Percentiles rank a stretch among this genome's conserved stretches.
Conservation (phyloP, 2,113 vertebrate species). For the Raja brachyura region DNA sequence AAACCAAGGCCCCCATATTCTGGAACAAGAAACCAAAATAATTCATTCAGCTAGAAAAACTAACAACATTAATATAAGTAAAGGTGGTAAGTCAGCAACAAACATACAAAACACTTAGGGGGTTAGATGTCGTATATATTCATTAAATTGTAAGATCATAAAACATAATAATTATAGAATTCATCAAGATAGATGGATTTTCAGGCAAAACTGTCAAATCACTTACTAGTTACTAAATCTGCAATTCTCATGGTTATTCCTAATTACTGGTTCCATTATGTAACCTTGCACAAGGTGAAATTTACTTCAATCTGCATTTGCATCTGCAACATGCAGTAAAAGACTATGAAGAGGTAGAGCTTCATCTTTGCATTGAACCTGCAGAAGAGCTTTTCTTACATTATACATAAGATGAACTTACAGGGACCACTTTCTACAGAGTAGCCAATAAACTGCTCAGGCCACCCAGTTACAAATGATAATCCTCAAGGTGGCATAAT, state of each 20-base stretch:
- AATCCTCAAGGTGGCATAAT: too few relatives aligned
- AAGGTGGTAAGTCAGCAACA: neutral
- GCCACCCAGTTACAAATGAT: too few relatives aligned
- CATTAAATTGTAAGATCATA: neutral
- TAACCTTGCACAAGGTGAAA: neutral
- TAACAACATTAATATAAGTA: neutral
- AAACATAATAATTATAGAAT: neutral
- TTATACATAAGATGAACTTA: too few relatives aligned
- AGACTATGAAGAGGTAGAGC: neutral
- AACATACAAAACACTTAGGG: neutral
- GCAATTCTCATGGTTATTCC: neutral
- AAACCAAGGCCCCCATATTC: constrained; percentile 77
- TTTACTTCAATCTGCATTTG: neutral
- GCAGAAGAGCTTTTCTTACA: too few relatives aligned
- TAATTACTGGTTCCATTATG: neutral
- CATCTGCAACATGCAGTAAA: neutral
- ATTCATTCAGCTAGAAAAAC: too few relatives aligned
- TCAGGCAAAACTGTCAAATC: neutral
- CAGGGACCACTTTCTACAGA: too few relatives aligned
- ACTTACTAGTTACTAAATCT: neutral
- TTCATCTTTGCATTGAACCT: too few relatives aligned
- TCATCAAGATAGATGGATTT: neutral
- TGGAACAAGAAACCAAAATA: constrained; percentile 45
- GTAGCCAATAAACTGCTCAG: too few relatives aligned
- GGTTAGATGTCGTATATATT: neutral